Evolutionary conservation across 1,140 invertebrate genomes (phyloP).

Genomic region (Temnothorax curvispinosus): DNA sequence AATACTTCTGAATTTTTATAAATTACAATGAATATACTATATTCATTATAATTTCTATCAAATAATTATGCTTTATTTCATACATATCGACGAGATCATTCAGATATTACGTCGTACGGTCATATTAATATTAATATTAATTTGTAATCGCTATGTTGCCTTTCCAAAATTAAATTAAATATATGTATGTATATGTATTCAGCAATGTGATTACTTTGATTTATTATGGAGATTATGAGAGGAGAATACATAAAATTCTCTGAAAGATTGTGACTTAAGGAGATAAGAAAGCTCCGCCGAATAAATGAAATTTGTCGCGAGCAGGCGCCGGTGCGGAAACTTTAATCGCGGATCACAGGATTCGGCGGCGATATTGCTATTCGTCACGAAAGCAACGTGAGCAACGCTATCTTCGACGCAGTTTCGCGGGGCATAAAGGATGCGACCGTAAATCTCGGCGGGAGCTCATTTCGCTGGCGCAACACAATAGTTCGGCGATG

Average conservation of each 20-base stretch:
- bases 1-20: neutral
- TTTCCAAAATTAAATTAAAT: neutral
- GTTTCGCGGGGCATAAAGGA: constrained; percentile 71
- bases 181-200: neutral
- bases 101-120: neutral
- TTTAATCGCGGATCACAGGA: constrained; percentile 70
- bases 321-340: constrained; percentile 39
- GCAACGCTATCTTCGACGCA: constrained; percentile 41
- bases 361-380: constrained; percentile 63
- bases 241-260: neutral
- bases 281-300: constrained; percentile 13
- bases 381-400: constrained; percentile 65
- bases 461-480: constrained; percentile 76
- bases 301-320: constrained; percentile 51
- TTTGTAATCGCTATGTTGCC: neutral
- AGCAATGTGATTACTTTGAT: constrained; percentile 12
- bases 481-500: constrained; percentile 77
- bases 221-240: neutral
- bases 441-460: constrained; percentile 76
- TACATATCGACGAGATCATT: neutral
- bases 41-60: neutral
- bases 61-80: neutral
- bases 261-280: constrained; percentile 28
- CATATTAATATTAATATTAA: neutral
- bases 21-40: neutral